Evolutionary conservation across 2,113 vertebrate species (phyloP).

Genomic region (Ceyx cyanopectus): DNA sequence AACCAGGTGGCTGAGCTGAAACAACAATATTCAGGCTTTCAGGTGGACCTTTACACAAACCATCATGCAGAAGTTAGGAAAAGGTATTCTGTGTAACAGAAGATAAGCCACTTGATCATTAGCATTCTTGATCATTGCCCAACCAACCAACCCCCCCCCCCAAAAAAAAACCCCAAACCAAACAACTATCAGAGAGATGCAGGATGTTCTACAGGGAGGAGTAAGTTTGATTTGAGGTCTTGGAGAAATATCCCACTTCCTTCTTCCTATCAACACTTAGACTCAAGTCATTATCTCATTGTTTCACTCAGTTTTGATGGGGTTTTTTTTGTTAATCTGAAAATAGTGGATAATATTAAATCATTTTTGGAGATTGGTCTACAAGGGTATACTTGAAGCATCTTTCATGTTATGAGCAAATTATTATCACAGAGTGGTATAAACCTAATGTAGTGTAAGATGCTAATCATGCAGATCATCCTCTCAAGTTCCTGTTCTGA

Average conservation of each 20-base stretch:
- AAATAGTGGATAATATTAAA: background rate
- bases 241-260: background rate
- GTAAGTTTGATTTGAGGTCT: background rate
- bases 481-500: background rate
- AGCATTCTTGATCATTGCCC: background rate
- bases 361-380: background rate
- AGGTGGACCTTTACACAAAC: background rate
- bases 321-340: background rate
- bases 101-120: background rate
- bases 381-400: background rate
- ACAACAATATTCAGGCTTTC: constrained; percentile 26
- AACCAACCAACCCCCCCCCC: too few species aligned
- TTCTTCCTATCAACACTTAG: background rate
- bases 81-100: background rate
- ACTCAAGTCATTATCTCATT: background rate
- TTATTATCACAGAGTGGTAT: background rate
- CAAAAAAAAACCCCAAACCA: too few species aligned
- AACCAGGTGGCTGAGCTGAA: constrained; percentile 77
- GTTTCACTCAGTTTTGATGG: background rate
- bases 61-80: background rate
- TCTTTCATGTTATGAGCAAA: background rate
- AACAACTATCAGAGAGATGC: background rate
- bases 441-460: background rate
- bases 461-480: background rate
- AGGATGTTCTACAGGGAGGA: background rate